Evolutionary conservation across 2,797 vertebrate genomes (phyloP), one percentile per base, ranked within the genome.

Genomic region (Delichon dasypus): DNA sequence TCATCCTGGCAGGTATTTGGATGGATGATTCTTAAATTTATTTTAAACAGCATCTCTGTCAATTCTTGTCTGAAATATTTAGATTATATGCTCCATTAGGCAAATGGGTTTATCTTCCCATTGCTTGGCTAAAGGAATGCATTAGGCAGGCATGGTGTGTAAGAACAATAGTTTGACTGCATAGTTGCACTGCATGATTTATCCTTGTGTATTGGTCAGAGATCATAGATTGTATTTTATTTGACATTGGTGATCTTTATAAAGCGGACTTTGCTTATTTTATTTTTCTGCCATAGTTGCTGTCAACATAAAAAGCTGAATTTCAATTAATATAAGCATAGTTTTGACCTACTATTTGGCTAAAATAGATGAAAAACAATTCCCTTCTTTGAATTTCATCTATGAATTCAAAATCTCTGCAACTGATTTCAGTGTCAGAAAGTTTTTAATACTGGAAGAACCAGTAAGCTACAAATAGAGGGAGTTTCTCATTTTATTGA

Each of bases 121-220:
- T 88, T 92, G 81, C 92, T 88, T 91, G 82, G 74, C 71, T 90
- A 53, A 81, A 91, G 91, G 80, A 94, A 95, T 87, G 85, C 67
- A 26, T 83, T 75, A 32, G 47, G 62, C 84, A 62, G 76, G 78
- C 86, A 84, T 32, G 81, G 74, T 67, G 92, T 88, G 83, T 70
- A 79, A 64, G 94, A 94, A 91, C 91, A 94, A 32, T 97, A 76
- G 71, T 92, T 81, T 17, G 51, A 48, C 90, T 82, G 77, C 73
- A 65, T 85, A 74, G 72, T 74, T 91, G 68, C 60, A 53, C 94
- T 92, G 87, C 58, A 16, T 81, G 36, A 47, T 73, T 92, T 65
- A 58, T 86, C 67, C 55, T 70, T 16, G 1, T 86, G 48, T 44
- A 48, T 95, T 96, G 89, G 89, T 81, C 38, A 72, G 71, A 82